Conservation (phyloP, 2,113 vertebrate species). For the Turdus rufiventris region DNA sequence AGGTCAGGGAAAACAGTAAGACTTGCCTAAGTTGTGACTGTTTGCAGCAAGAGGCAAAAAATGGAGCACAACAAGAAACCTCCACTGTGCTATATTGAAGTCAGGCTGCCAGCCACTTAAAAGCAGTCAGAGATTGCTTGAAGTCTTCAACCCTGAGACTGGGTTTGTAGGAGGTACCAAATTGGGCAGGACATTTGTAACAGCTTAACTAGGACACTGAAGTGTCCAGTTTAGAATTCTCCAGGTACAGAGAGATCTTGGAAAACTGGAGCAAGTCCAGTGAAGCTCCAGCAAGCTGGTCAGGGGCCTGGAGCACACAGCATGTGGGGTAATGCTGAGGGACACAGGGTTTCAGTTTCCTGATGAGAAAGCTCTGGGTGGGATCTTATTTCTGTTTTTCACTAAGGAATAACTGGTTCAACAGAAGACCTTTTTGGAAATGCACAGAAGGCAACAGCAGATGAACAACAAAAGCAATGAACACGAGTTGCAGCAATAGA, state of each 20-base stretch:
- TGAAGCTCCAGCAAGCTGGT: not conserved
- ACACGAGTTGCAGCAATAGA: not conserved
- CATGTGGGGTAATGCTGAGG: not conserved
- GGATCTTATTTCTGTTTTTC: not conserved
- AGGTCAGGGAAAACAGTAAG: not conserved
- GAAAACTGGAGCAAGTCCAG: not conserved
- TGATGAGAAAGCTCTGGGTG: not conserved
- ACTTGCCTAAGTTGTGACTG: not conserved
- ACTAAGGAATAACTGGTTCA: not conserved
- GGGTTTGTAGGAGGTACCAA: not conserved
- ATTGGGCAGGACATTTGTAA: not conserved
- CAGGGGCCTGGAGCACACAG: not conserved
- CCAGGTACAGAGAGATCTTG: not conserved
- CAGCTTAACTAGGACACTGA: not conserved
- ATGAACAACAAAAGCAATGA: not conserved
- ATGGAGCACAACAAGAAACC: not conserved
- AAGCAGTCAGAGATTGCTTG: not conserved
- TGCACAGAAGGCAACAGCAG: rapidly evolving
- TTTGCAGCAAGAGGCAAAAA: not conserved
- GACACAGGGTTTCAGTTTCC: not conserved
- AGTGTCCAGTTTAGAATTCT: not conserved
- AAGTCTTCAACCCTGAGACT: not conserved
- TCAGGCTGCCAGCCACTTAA: not conserved
- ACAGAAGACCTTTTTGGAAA: not conserved
- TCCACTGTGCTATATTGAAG: not conserved